A percentile compares a stretch with the other conserved stretches of the same genome.
phyloP scores from a whole-genome alignment of 1,140 invertebrate genomes.

The Pseudomyrmex dendroicus region DNA sequence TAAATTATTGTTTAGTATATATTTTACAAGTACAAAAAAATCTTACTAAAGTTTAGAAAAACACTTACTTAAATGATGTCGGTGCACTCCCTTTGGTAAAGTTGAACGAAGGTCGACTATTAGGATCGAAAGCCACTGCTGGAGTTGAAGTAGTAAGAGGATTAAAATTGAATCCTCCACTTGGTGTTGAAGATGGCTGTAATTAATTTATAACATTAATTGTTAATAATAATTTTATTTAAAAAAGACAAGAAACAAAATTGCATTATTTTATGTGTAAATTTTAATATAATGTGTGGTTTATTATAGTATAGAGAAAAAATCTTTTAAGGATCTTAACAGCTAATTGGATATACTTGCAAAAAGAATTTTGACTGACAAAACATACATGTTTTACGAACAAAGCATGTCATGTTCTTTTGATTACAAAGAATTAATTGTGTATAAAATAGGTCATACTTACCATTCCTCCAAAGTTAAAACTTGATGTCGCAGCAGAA shows the following conservation, averaged over 20 bases:
- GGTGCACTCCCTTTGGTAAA: slow-evolving; percentile 82
- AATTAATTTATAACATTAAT: slow-evolving; percentile 16
- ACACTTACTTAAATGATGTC: slow-evolving; percentile 80
- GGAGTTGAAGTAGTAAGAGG: slow-evolving; percentile 67
- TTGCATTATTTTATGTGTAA: not conserved
- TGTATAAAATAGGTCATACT: slow-evolving; percentile 37
- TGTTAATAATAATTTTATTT: slow-evolving; percentile 37
- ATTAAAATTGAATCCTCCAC: slow-evolving; percentile 80
- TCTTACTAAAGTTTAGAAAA: not conserved
- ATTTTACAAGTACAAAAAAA: not conserved
- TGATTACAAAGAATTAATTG: too few relatives aligned
- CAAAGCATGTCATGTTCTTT: too few relatives aligned
- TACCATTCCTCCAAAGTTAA: slow-evolving; percentile 77
- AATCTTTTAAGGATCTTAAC: too few relatives aligned
- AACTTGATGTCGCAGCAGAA: slow-evolving; percentile 64
- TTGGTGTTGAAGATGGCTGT: slow-evolving; percentile 68
- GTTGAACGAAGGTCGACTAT: slow-evolving; percentile 81
- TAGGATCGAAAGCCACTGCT: slow-evolving; percentile 80
- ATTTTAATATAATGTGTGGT: not conserved
- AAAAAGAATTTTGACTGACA: too few relatives aligned
- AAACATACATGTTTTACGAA: too few relatives aligned
- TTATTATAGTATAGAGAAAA: too few relatives aligned
- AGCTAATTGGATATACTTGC: too few relatives aligned
- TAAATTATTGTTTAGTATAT: too few relatives aligned
- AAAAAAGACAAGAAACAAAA: slow-evolving; percentile 16